A percentile compares a stretch with the other conserved stretches of the same genome.
These are phyloP conservation scores for Scelioninae gen. 1 DNA, from an alignment of 2,888 invertebrate species.

Conservation along the genomic window DNA sequence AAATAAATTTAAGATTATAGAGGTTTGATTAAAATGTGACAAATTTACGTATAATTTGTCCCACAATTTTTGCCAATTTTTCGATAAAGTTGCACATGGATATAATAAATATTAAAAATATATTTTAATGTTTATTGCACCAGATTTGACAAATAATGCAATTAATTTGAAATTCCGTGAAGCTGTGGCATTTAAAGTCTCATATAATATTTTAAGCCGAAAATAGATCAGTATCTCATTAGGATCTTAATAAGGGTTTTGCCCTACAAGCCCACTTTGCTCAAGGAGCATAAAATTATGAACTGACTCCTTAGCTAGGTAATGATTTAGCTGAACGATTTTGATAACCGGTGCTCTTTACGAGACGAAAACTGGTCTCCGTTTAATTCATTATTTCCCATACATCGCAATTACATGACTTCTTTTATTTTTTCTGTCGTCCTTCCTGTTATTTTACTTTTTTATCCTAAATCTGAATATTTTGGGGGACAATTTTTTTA, in stretches of 20 bases:
- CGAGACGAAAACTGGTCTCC: constrained; percentile 65
- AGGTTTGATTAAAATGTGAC: no score
- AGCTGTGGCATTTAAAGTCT: no score
- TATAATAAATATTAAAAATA: no score
- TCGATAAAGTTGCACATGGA: no score
- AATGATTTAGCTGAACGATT: constrained; percentile 68
- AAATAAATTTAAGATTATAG: no score
- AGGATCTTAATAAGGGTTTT: constrained; percentile 75
- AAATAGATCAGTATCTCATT: constrained; percentile 76
- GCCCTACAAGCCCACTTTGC: constrained; percentile 70
- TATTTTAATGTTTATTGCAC: no score
- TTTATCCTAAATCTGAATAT: constrained; percentile 47
- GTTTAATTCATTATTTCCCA: constrained; percentile 59
- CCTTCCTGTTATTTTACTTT: no score
- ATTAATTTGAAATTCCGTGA: constrained; percentile 49
- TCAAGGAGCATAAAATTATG: constrained; percentile 72
- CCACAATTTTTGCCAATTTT: no score
- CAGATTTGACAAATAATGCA: constrained; percentile 37
- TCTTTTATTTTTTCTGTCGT: background rate
- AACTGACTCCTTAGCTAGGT: constrained; percentile 52
- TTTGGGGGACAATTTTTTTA: constrained; percentile 31
- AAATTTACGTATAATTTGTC: no score
- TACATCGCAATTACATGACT: constrained; percentile 34
- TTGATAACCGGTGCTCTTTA: constrained; percentile 71
- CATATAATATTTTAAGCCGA: constrained; percentile 62